These are phyloP conservation scores for Cheiracanthium punctorium DNA, from an alignment of 2,888 invertebrate genomes.

Conservation along the genomic window DNA sequence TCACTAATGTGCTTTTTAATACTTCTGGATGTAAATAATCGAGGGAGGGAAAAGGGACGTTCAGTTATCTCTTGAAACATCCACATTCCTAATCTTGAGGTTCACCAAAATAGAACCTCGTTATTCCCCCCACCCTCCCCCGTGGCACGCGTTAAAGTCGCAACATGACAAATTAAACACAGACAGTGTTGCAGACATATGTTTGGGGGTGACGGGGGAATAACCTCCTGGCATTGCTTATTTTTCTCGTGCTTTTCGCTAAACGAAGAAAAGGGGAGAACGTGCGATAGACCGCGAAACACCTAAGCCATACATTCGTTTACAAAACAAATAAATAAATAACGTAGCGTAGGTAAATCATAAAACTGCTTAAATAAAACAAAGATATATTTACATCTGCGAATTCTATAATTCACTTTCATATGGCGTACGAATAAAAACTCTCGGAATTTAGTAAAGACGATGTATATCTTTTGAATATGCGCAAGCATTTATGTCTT, in stretches of 20 bases:
- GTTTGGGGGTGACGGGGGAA: not conserved
- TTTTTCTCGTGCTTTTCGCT: not conserved
- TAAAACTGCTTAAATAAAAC: too few species aligned
- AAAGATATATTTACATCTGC: too few species aligned
- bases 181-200: not conserved
- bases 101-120: not conserved
- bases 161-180: constrained; percentile 6
- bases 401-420: too few species aligned
- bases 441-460: too few species aligned
- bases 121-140: not conserved
- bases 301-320: not conserved
- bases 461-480: too few species aligned
- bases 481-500: too few species aligned
- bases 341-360: too few species aligned
- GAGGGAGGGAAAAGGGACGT: not conserved
- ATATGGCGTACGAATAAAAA: too few species aligned
- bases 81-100: not conserved
- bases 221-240: not conserved
- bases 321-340: too few species aligned
- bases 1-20: too few species aligned
- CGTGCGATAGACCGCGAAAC: not conserved
- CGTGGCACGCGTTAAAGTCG: not conserved
- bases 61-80: not conserved
- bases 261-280: too few species aligned
- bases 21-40: not conserved